Base-by-base conservation (phyloP, 2,797 vertebrate genomes). In the Thalassophryne amazonica region DNA sequence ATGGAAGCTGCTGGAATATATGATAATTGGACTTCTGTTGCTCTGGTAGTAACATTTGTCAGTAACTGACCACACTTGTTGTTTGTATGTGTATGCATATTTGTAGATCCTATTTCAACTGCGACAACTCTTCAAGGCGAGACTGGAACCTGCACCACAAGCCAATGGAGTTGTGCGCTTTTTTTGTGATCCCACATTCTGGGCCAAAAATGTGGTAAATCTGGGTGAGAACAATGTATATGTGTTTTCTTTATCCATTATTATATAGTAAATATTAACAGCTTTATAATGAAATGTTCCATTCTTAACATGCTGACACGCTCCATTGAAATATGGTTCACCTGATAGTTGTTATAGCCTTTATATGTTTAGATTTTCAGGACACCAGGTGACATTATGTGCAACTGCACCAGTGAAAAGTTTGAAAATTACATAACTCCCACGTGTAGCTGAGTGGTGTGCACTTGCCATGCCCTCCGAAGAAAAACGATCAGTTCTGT, bases 131-230 rank as follows among this genome's bases (percentile, higher is more conserved):
- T 90, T 98, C 71, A 96, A 98, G 86, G 94, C 94, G 0, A 90
- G 96, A 1, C 91, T 97, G 45, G 97, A 99, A 53, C 93, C 94
- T 1, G 95, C 94, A 1, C 97, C 97, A 1, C 94, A 94, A 76
- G 94, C 94, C 69, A 99, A 98, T 14, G 96, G 97, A 64, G 93
- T 94, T 1, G 93, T 99, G 14, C 94, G 94, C 50, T 99, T 99
- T 84, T 97, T 98, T 68, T 99, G 97, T 65, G 97, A 99, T 69
- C 96, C 97, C 27, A 98, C 95, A 0, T 99, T 99, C 86, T 99
- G 97, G 97, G 96, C 96, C 62, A 99, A 99, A 91, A 99, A 99
- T 2, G 96, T 99, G 14, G 94, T 97, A 39, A 99, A 99, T 82
- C 85, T 99, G 78, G 97, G 97, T 99, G 85, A 92, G 91, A 20